Percentiles rank a stretch among this genome's conserved stretches.
Evolutionary conservation across 2,797 vertebrate genomes (phyloP).

Genomic region (Selene dorsalis): DNA sequence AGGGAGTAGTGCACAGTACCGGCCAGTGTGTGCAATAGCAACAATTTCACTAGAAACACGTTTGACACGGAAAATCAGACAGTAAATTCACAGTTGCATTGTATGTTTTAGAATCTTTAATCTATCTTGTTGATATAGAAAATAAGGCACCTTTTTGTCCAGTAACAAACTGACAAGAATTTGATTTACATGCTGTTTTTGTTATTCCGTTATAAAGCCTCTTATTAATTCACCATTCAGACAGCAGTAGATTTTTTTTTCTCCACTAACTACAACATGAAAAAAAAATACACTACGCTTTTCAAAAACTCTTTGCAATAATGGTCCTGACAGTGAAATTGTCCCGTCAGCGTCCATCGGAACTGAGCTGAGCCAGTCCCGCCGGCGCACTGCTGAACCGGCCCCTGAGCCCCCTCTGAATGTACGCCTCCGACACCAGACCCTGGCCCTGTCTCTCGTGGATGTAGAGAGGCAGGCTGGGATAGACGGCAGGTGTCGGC

Average conservation of each 20-base stretch:
- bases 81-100: neutral
- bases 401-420: conserved; percentile 49
- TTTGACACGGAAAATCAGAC: conserved; percentile 10
- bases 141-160: neutral
- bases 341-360: conserved; percentile 47
- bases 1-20: neutral
- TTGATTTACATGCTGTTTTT: no score
- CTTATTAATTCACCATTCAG: neutral
- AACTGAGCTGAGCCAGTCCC: conserved; percentile 37
- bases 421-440: conserved; percentile 26
- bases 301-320: no score
- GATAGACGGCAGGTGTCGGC: conserved; percentile 51
- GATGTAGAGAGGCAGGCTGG: conserved; percentile 61
- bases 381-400: conserved; percentile 49
- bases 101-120: no score
- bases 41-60: neutral
- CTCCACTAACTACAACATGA: neutral
- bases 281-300: neutral
- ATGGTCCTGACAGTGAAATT: neutral
- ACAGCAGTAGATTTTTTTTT: no score
- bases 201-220: no score
- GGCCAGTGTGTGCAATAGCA: neutral
- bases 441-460: conserved; percentile 40
- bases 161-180: neutral
- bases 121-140: neutral